Conservation (phyloP, 2,888 invertebrate species). For the Flabesymbios commensalis region DNA sequence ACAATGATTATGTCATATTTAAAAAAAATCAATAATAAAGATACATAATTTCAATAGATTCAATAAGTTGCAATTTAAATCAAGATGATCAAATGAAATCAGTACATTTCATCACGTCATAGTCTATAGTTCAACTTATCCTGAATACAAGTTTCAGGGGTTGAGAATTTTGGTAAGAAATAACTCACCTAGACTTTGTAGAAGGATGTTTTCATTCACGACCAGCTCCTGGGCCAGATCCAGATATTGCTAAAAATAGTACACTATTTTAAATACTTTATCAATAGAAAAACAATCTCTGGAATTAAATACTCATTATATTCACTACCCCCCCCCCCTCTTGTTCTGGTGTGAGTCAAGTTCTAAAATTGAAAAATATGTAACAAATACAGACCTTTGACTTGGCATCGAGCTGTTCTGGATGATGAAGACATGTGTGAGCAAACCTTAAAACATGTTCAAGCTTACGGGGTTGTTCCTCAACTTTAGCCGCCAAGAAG, state of each 20-base stretch:
- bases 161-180: background rate
- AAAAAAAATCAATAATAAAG: too few species aligned
- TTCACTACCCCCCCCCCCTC: too few species aligned
- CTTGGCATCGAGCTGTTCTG: slow-evolving; percentile 75
- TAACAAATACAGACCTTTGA: slow-evolving; percentile 69
- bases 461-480: slow-evolving; percentile 96
- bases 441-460: slow-evolving; percentile 96
- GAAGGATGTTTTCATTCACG: slow-evolving; percentile 92
- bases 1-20: too few species aligned
- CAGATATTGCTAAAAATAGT: slow-evolving; percentile 65
- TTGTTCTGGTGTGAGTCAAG: too few species aligned
- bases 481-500: slow-evolving; percentile 97
- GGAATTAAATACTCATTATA: too few species aligned
- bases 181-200: slow-evolving; percentile 83
- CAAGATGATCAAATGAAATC: too few species aligned
- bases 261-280: background rate
- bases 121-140: too few species aligned
- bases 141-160: too few species aligned
- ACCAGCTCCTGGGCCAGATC: slow-evolving; percentile 90
- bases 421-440: slow-evolving; percentile 81
- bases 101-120: too few species aligned
- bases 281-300: too few species aligned
- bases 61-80: too few species aligned
- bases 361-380: background rate
- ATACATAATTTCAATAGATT: too few species aligned